Evolutionary conservation across 2,797 vertebrate genomes (phyloP), one percentile per base, ranked within the genome.

Genomic region (Hylomyscus alleni): DNA sequence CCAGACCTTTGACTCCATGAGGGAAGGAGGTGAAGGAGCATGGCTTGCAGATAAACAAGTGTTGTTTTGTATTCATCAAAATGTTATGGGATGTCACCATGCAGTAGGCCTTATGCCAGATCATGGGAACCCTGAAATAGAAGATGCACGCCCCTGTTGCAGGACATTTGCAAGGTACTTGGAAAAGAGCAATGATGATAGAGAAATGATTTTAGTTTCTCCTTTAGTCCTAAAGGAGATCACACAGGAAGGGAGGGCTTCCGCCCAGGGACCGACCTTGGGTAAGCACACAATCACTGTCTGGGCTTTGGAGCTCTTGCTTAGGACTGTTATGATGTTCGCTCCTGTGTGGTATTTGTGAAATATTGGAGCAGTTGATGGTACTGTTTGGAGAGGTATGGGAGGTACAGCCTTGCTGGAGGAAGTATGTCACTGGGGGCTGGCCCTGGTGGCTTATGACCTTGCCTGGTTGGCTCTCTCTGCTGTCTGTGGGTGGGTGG

Each of bases 61-160:
- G 4, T 86, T 88, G 31, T 91, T 52, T n/a, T 50, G 92, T 73
- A 85, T 26, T 82, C 47, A 50, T 90, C 77, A 90, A 87, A 31
- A 20, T 37, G n/a, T 44, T 76, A 54, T 29, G 26, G n/a, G 72
- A 24, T 26, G 12, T 58, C 76, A 19, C 22, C 2, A 2, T 60
- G 24, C 31, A 22, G 9, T 15, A 37, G 52, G 22, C 69, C 34
- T 65, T n/a, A 4, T 26, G 47, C 73, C 47, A 14, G 52, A 47
- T 93, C 76, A 29, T 31, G 34, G 54, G 12, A 22, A 84, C n/a
- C 37, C 34, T 20, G 69, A 72, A 72, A 20, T 19, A 72, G 20
- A 72, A 72, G 69, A 37, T 67, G 7, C 26, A 47, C 6, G 10
- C 15, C 40, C 37, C n/a, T 93, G 52, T 13, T 24, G n/a, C 0